phyloP scores from a whole-genome alignment of 2,113 vertebrate genomes.

The Toxotes jaculatrix region DNA sequence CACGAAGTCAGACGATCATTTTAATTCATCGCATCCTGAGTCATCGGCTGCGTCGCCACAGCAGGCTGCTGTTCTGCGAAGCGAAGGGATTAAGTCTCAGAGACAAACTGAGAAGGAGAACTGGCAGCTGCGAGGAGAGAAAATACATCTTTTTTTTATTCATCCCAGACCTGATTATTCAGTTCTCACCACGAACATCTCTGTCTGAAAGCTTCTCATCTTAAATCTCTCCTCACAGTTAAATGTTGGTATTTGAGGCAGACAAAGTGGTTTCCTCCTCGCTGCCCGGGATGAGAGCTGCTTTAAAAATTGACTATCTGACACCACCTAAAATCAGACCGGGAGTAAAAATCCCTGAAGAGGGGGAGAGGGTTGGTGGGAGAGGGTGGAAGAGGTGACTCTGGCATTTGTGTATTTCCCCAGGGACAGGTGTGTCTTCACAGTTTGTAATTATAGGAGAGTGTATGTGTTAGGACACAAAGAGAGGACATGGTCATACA shows the following conservation, averaged over 20 bases:
- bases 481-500: neutral
- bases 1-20: constrained; percentile 37
- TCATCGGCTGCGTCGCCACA: constrained; percentile 32
- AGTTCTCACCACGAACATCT: neutral
- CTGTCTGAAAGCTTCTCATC: neutral
- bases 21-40: constrained; percentile 33
- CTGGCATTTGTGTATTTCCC: constrained; percentile 25
- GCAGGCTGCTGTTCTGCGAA: constrained; percentile 16
- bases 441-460: constrained; percentile 20
- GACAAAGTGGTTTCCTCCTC: neutral
- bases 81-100: constrained; percentile 24
- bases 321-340: constrained; percentile 45
- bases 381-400: neutral
- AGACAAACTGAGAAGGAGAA: constrained; percentile 26
- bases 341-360: constrained; percentile 16
- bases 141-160: constrained; percentile 4
- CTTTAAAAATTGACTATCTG: constrained; percentile 35
- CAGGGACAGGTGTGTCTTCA: constrained; percentile 12
- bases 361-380: neutral
- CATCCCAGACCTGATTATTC: constrained; percentile 19
- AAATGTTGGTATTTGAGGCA: constrained; percentile 1
- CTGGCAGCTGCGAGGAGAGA: constrained; percentile 13
- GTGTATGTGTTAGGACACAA: constrained; percentile 12
- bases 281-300: neutral
- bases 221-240: neutral